Base-by-base conservation (phyloP, 2,113 vertebrate genomes). In the Halichoerus grypus region DNA sequence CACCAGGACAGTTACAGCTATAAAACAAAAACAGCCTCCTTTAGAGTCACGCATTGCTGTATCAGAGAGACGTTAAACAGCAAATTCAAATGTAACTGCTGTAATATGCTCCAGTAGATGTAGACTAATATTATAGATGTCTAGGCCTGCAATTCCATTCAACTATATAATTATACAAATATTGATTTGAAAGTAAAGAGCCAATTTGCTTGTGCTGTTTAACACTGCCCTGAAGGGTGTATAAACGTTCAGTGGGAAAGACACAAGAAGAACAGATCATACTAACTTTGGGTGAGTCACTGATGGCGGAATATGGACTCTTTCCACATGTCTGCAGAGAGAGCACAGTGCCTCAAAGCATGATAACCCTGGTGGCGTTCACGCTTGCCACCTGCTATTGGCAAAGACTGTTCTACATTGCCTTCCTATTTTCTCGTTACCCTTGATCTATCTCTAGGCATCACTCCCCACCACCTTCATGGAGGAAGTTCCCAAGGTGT, bases 111-210 rank as follows among this genome's bases (percentile, higher is more conserved):
- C 96, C 90, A 89, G 96, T 94, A 94, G 94, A 95, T 94, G 42
- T 72, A 97, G 94, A 97, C 95, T 97, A 98, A 97, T 97, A 98
- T 95, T 97, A 98, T 16, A 95, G 95, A 95, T 97, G 92, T 97
- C 96, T 95, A 95, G 82, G 49, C 63, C 72, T 97, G 51, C 67
- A 97, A 97, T 94, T 67, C 86, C 93, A 95, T 97, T 97, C 97
- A 97, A 97, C 55, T 91, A 95, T 96, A 97, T 97, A 98, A 98
- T 97, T 98, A 98, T 95, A 97, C 94, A 98, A 98, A 97, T 98
- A 98, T 97, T 98, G 98, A 98, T 98, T 97, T 96, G 82, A 97
- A 98, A 98, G 85, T 98, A 97, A 98, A 98, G 86, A 97, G 84
- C 67, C 97, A 98, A 97, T 98, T 98, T 98, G 97, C 95, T 95